Evolutionary conservation across 2,113 vertebrate genomes (phyloP), one percentile per base, ranked within the genome.

Genomic region (Pachycephala philippinensis): DNA sequence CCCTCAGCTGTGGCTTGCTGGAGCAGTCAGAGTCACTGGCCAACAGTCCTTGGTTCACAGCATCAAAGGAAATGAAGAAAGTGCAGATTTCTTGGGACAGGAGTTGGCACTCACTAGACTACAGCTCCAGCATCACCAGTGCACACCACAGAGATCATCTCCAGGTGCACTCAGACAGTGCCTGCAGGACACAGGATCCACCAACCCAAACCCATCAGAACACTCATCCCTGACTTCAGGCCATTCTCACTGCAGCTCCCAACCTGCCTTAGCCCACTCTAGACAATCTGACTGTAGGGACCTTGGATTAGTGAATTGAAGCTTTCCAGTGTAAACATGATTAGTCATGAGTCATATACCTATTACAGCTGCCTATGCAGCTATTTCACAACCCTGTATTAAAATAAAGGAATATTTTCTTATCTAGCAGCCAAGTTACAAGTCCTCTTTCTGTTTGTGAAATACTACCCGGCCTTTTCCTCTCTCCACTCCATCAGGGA

Each of bases 331-430:
- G 95, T 90, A 95, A 93, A 95, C 80, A 89, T 0, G 2, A 53
- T 95, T 78, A 88, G 49, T 75, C 79, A 56, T 64, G 49, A 96
- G 21, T 84, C 86, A 87, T 33, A 40, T 5, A 86, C 24, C 8
- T 72, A 77, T 69, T 84, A n/a, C 33, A 93, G 71, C 66, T 79
- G 35, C 26, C 83, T 75, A 49, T 56, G 72, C 83, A 94, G n/a
- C 49, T 89, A 65, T 92, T 94, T 95, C 92, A 82, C 49, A 94
- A 71, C 69, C 71, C 92, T 78, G 60, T 63, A 74, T 84, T 84
- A 85, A 91, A 93, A 90, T 66, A 93, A 20, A 83, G 33, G 39
- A 88, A 2, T 70, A 88, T 84, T 94, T 94, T 68, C 63, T 87
- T 71, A 53, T 93, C 77, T 71, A 85, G 89, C 59, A 93, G 87